Percentiles rank a stretch among this genome's conserved stretches.
Conservation (phyloP, 1,140 invertebrate genomes). For the Aleiodes sp. region DNA sequence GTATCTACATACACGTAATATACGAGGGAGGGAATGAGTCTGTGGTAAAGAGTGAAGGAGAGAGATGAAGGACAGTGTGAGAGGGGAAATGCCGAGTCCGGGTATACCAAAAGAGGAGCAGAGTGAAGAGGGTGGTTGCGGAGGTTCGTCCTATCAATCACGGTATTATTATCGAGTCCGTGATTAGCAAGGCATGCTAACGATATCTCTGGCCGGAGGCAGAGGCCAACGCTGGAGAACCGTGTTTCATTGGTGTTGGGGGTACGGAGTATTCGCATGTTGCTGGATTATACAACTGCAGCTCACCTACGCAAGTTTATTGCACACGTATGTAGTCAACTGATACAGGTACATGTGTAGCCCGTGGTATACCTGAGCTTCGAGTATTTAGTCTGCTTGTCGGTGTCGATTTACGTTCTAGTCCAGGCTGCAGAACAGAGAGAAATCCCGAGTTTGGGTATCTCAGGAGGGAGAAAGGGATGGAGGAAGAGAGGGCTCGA, state of each 20-base stretch:
- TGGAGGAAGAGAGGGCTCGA: too few species aligned
- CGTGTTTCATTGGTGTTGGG: conserved; percentile 4
- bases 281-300: conserved; percentile 24
- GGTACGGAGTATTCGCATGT: conserved; percentile 1
- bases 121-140: conserved; percentile 42
- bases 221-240: conserved; percentile 47
- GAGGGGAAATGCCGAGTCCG: not conserved
- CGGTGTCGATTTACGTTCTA: not conserved
- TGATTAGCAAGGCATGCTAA: conserved; percentile 67
- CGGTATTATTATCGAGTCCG: conserved; percentile 66
- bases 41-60: not conserved
- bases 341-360: not conserved
- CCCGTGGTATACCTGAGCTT: not conserved
- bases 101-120: conserved; percentile 22
- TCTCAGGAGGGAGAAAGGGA: not conserved
- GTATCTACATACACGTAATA: not conserved
- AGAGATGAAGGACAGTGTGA: not conserved
- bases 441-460: not conserved
- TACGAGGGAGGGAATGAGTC: not conserved
- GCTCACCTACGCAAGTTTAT: conserved; percentile 33
- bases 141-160: conserved; percentile 66
- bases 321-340: conserved; percentile 8
- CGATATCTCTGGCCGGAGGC: conserved; percentile 64
- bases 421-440: not conserved
- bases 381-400: not conserved